Evolutionary conservation across 2,888 invertebrate species (phyloP).

Genomic region (Chrysopilus asiliformis): DNA sequence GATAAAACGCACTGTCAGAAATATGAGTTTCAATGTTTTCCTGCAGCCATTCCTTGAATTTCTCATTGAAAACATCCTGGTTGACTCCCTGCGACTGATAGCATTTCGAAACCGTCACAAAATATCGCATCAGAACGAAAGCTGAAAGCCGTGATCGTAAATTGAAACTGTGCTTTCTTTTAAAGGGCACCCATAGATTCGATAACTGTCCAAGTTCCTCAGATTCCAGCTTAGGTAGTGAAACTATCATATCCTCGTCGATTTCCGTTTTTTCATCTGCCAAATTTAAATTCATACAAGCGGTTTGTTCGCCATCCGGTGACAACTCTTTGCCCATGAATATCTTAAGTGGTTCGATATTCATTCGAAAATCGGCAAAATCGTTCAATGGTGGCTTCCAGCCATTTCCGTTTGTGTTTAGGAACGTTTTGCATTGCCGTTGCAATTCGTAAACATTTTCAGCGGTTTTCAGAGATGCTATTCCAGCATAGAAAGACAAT

Average conservation of each 20-base stretch:
- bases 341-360: slow-evolving; percentile 21
- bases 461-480: slow-evolving; percentile 22
- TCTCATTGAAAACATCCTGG: slow-evolving; percentile 24
- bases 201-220: slow-evolving; percentile 19
- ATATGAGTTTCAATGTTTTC: slow-evolving; percentile 26
- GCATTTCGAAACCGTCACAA: slow-evolving; percentile 25
- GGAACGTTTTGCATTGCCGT: slow-evolving; percentile 22
- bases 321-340: slow-evolving; percentile 2
- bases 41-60: slow-evolving; percentile 26
- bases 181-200: slow-evolving; percentile 31
- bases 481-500: slow-evolving; percentile 30
- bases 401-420: slow-evolving; percentile 34
- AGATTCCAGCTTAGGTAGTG: slow-evolving; percentile 26
- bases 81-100: slow-evolving; percentile 24
- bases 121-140: slow-evolving; percentile 28
- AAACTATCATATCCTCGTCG: slow-evolving; percentile 25
- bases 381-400: slow-evolving; percentile 24
- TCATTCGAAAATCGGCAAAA: slow-evolving; percentile 18
- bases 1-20: slow-evolving; percentile 29
- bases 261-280: slow-evolving; percentile 17
- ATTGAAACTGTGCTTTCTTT: slow-evolving; percentile 26
- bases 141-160: slow-evolving; percentile 23
- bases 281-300: slow-evolving; percentile 25
- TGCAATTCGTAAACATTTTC: slow-evolving; percentile 23
- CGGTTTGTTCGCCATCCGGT: slow-evolving; percentile 16